Base-by-base conservation (phyloP, 1,140 invertebrate genomes). In the Schlechtendalia chinensis region DNA sequence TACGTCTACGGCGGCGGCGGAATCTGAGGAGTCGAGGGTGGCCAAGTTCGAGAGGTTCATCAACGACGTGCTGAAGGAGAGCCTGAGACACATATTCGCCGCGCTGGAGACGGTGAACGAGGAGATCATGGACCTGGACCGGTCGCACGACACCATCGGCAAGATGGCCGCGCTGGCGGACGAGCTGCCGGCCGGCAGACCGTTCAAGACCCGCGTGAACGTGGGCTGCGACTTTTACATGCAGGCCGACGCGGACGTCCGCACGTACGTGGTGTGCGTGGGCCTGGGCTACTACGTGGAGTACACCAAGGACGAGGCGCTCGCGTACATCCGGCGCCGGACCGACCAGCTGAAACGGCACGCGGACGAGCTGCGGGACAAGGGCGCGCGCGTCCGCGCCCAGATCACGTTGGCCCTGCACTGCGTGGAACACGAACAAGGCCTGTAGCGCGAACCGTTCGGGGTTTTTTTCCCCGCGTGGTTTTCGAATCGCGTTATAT, bases 181-280 rank as follows among this genome's bases (percentile, higher is more conserved):
- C 8, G 85, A 87, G 67, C 16, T 39, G 11, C 75, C 75, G 10
- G 39, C 32, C 22, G 75, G 58, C 39, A 79, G 63, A 5, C 91
- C 90, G 17, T 90, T 93, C 53, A 94, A 94, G 84, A 93, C 93
- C 0, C 90, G 94, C 88, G 87, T 94, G 27, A 92, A 94, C 84
- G 83, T 94, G 47, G 93, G 93, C 24, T 91, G 91, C 82, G 92
- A 91, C 85, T 90, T 93, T 67, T 93, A 91, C 83, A 88, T 93
- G 84, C 89, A 93, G 85, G 91, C 91, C 56, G 87, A 89, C 82
- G 90, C 93, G 0, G 89, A 94, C 85, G 88, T 91, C 72, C 90
- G 90, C 0, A 89, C 85, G 39, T 90, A 95, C 71, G 85, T 92
- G 61, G 86, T 95, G n/a, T 89, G 91, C 83, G 87, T 94, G 83